Percentiles rank a stretch among this genome's conserved stretches.
Conservation (phyloP, 2,888 invertebrate species). For the Patella depressa region DNA sequence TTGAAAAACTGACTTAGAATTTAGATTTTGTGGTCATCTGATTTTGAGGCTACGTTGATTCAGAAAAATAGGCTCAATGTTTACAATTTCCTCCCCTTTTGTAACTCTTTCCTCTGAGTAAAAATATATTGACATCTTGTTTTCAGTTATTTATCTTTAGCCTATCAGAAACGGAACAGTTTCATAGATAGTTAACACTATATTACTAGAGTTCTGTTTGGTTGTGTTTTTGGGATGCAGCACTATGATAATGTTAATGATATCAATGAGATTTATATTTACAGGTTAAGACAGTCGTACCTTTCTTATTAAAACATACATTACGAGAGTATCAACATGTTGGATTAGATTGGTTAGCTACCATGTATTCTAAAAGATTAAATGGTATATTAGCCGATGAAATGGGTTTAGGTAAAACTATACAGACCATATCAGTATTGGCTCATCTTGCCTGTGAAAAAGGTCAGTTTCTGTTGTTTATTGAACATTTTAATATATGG, state of each 20-base stretch:
- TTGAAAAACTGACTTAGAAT: too few relatives aligned
- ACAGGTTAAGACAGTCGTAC: constrained; percentile 91
- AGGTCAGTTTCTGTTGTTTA: constrained; percentile 39
- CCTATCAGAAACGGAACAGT: not conserved
- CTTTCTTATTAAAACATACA: constrained; percentile 88
- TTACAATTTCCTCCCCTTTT: too few relatives aligned
- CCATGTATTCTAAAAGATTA: constrained; percentile 82
- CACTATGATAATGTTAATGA: not conserved
- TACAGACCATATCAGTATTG: constrained; percentile 95
- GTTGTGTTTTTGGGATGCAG: not conserved
- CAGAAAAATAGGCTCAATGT: too few relatives aligned
- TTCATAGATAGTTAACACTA: not conserved
- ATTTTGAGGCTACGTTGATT: too few relatives aligned
- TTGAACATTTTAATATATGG: too few relatives aligned
- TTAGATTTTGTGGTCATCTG: too few relatives aligned
- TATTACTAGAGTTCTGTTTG: not conserved
- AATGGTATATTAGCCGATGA: constrained; percentile 98
- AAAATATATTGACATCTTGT: too few relatives aligned
- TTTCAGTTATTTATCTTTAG: not conserved
- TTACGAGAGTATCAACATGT: constrained; percentile 98
- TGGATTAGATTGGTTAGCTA: constrained; percentile 98
- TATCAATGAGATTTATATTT: constrained; percentile 30
- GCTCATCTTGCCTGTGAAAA: constrained; percentile 82
- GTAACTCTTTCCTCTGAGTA: too few relatives aligned
- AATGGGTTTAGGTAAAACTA: constrained; percentile 98